Base-by-base conservation (phyloP, 2,888 invertebrate species). In the Andrena dorsata region DNA sequence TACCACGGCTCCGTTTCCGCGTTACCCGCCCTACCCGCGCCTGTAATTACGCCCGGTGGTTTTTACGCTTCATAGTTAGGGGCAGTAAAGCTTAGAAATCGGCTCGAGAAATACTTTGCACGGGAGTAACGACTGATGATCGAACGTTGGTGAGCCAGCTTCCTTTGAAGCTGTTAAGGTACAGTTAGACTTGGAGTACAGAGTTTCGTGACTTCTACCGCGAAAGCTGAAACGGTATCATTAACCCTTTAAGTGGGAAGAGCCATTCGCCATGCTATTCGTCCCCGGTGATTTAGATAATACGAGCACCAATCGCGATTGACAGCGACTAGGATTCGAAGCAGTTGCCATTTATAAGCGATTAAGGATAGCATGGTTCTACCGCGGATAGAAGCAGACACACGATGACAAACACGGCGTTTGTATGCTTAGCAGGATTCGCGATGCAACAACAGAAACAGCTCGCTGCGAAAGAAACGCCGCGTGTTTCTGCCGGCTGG, bases 1-100 rank as follows among this genome's bases (percentile, higher is more conserved):
- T 78, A 82, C 77, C 74, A 77, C 70, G 78, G 76, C 58, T 70
- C 51, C 56, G 70, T 66, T 66, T 70, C 71, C 76, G 47, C 20
- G 7, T 41, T 61, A 56, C 7, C 41, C 49, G 60, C 26, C 61
- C 60, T 13, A n/a, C 23, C 32, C 72, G 49, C 32, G 16, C 65
- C 20, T 47, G 10, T 72, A 64, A 82, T 83, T 77, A 71, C 49
- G 28, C 32, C 2, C 28, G 28, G 28, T 5, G 41, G 41, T 41
- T 53, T 63, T 60, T 69, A 80, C 63, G 63, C 20, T 16, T 35
- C 1, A 5, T 13, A 23, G 41, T 23, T 10, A 7, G 16, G 23
- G 2, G 23, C 32, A 26, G 30, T 26, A 69, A 69, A 75, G 47
- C n/a, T 53, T 49, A 1, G 66, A 65, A 71, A 66, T 66, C 63